Conservation (phyloP, 2,888 invertebrate species). For the Scaptomyza cyrtandrae region DNA sequence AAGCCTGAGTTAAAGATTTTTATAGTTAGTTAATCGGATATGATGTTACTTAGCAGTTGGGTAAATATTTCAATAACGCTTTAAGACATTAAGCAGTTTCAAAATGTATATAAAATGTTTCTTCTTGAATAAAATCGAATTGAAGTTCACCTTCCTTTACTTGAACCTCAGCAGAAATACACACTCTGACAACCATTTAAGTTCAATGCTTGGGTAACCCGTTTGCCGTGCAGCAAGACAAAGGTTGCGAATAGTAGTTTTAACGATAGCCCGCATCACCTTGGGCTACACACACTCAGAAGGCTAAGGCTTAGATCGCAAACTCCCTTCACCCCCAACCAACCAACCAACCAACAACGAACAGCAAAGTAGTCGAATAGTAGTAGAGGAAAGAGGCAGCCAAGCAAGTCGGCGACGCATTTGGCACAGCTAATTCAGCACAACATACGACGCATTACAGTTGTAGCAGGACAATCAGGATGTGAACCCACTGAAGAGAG, state of each 20-base stretch:
- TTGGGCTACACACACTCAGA: slow-evolving; percentile 22
- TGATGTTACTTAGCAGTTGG: too few relatives aligned
- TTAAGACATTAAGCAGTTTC: not conserved
- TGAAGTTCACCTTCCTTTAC: not conserved
- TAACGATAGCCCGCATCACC: slow-evolving; percentile 56
- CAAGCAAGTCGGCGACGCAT: slow-evolving; percentile 53
- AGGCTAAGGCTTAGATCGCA: not conserved
- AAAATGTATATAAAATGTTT: not conserved
- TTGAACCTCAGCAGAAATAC: not conserved
- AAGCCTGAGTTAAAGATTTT: too few relatives aligned
- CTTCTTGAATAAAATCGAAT: not conserved
- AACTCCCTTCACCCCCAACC: not conserved
- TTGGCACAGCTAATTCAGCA: slow-evolving; percentile 65
- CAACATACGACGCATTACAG: slow-evolving; percentile 57
- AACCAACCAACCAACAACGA: not conserved
- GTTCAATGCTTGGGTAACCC: slow-evolving; percentile 35
- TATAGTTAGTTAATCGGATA: too few relatives aligned
- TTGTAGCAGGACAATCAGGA: slow-evolving; percentile 33
- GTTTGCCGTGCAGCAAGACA: slow-evolving; percentile 36
- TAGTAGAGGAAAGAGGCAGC: slow-evolving; percentile 14
- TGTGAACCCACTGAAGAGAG: not conserved
- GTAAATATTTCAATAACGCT: not conserved
- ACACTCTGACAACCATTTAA: slow-evolving; percentile 35
- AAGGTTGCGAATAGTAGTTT: slow-evolving; percentile 36
- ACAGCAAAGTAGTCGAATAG: not conserved